A percentile compares a stretch with the other conserved stretches of the same genome.
These are phyloP conservation scores for Hemiscyllium ocellatum DNA, from an alignment of 2,113 vertebrate genomes.

Conservation along the genomic window DNA sequence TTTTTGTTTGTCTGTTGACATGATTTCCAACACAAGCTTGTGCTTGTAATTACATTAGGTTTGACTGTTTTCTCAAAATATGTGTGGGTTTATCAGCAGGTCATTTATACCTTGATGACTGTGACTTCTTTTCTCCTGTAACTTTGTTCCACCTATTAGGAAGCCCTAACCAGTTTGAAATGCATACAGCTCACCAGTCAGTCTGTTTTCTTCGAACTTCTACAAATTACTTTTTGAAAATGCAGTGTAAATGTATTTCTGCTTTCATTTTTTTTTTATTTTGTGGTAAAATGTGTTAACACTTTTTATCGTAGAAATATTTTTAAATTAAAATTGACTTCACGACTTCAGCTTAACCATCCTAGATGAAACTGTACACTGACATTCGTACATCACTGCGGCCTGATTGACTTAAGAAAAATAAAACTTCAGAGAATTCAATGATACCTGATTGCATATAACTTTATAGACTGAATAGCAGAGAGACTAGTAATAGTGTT, in stretches of 20 bases:
- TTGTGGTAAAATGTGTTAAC: not conserved
- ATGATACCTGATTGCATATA: not conserved
- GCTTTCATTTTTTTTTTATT: not conserved
- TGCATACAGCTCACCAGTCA: not conserved
- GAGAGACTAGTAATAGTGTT: slow-evolving; percentile 1
- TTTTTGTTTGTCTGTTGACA: not conserved
- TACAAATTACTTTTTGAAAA: not conserved
- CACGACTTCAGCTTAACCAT: not conserved
- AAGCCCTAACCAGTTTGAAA: not conserved
- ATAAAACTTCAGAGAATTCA: not conserved
- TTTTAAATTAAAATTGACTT: not conserved
- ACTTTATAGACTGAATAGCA: not conserved
- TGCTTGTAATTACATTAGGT: not conserved
- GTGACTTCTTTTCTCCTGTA: not conserved
- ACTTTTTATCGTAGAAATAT: not conserved
- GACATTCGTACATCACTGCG: not conserved
- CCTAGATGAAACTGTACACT: not conserved
- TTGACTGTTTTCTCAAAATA: not conserved
- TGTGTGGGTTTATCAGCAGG: not conserved
- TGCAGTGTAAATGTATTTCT: not conserved
- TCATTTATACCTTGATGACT: not conserved
- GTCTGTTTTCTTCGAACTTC: too few relatives aligned
- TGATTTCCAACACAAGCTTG: not conserved
- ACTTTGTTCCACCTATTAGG: not conserved
- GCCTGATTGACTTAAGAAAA: not conserved